Base-by-base conservation (phyloP, 2,888 invertebrate genomes). In the Nymphalis polychloros region DNA sequence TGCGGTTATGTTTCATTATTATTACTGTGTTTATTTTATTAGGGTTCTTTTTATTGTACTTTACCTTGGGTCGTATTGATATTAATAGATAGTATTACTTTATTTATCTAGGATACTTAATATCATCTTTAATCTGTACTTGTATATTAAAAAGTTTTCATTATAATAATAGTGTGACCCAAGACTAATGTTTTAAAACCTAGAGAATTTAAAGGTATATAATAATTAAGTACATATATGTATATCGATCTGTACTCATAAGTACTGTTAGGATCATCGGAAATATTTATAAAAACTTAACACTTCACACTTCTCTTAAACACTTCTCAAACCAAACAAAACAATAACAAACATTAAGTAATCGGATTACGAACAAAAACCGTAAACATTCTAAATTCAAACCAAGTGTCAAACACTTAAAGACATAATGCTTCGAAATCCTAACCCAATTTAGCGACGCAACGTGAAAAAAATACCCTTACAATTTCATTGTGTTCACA, bases 361-460 rank as follows among this genome's bases (percentile, higher is more conserved):
- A 89, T 87, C 86, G 79, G 84, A 80, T 90, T 87, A 86, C 81
- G 77, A 81, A 87, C 84, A 85, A 86, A 79, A 81, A 74, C 73
- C 77, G 79, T 84, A 88, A 89, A 89, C 85, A 87, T 78, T 81
- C 71, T 68, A 77, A 70, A 75, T 78, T 74, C 76, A 73, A 81
- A 80, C 76, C 70, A 78, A 84, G 83, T 87, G 88, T 87, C 86
- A 87, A 86, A 84, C 74, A 75, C 72, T 75, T 75, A 75, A 75
- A 72, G 79, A 79, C 80, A 81, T 83, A 83, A 85, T 84, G 79
- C 85, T 77, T 83, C 80, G 75, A 80, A 84, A 83, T 85, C 82
- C 81, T 87, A 88, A 90, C 84, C 88, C 89, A 91, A 92, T 90
- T 90, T 88, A 75, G 75, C 73, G 72, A 68, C 72, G 75, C 76